Evolutionary conservation across 2,113 vertebrate genomes (phyloP).

Genomic region (Furnarius figulus): DNA sequence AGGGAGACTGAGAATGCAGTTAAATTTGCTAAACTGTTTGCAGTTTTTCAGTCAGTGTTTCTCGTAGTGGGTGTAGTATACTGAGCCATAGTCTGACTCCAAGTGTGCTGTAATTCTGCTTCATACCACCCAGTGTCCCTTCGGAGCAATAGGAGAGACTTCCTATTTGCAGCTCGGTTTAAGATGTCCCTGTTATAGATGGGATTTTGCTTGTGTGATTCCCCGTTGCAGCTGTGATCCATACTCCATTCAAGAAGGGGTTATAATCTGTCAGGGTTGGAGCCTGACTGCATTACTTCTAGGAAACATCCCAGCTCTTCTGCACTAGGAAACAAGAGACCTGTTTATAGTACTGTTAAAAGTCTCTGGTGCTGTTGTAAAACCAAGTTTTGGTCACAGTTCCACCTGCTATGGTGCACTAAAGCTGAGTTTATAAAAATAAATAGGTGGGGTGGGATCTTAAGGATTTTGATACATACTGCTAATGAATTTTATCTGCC

Average conservation of each 20-base stretch:
- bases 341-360: not conserved
- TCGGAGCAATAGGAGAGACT: not conserved
- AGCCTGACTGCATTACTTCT: not conserved
- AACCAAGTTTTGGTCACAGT: not conserved
- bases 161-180: not conserved
- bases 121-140: not conserved
- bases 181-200: accelerated
- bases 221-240: not conserved
- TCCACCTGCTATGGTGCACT: not conserved
- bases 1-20: not conserved
- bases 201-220: not conserved
- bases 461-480: not conserved
- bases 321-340: not conserved
- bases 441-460: not conserved
- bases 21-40: not conserved
- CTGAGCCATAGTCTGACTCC: not conserved
- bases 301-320: not conserved
- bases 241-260: not conserved
- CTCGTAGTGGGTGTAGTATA: accelerated
- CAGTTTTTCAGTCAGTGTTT: not conserved
- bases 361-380: not conserved
- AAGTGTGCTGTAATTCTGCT: not conserved
- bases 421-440: not conserved
- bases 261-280: not conserved
- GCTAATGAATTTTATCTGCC: not conserved